Base-by-base conservation (phyloP, 2,797 vertebrate species). In the Clarias fuscus region DNA sequence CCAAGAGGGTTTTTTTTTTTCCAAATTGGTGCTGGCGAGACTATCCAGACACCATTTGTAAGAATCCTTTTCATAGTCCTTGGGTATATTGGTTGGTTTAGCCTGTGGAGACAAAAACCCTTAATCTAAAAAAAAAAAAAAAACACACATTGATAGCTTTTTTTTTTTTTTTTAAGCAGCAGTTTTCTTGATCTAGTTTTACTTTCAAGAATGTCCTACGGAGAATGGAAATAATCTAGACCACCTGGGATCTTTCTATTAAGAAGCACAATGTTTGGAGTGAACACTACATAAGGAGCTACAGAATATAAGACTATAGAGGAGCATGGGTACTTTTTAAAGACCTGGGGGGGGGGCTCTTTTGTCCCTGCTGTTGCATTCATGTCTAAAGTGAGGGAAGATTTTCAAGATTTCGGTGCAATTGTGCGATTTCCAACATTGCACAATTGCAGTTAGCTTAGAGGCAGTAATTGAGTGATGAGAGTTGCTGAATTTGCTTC, bases 401-500 rank as follows among this genome's bases (percentile, higher is more conserved):
- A 56, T 78, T 37, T 59, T 56, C 53, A 56, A 56, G 13, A 56
- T 56, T 56, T 56, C 53, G 14, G 53, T 56, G 53, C 53, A 56
- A 56, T 56, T 14, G 53, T 56, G 53, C 13, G 75, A 78, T 59
- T 59, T 8, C 40, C 75, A 33, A 59, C 75, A 20, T 59, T 5
- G 18, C 75, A 37, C 8, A 33, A 56, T 78, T 78, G 27, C 10
- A 10, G 53, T 78, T 78, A 18, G 53, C 73, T 30, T 77, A 13
- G 8, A 33, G 27, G 10, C 75, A 20, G 53, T 78, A 22, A 33
- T 59, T 20, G 75, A 33, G 75, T 22, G 75, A 59, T 78, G 75
- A 33, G 73, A 59, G 27, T 58, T 65, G 62, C 78, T 43, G 78
- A 81, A 76, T 76, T 56, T 81, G 59, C 24, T 53, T 3, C 61